Evolutionary conservation across 2,797 vertebrate species (phyloP).

Genomic region (Knipowitschia caucasica): DNA sequence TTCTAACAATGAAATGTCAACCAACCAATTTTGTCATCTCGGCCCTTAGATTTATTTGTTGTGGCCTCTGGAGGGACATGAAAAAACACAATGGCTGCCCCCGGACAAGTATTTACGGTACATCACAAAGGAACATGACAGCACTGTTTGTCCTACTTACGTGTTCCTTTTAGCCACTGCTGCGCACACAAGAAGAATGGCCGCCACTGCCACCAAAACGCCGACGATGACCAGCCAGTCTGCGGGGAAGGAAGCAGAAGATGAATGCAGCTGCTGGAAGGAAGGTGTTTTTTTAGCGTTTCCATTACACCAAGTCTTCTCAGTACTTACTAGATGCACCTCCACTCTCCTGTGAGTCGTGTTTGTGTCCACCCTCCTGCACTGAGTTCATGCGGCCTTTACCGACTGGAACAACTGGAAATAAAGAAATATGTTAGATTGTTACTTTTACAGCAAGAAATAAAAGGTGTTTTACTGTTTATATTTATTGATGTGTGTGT

Average conservation of each 20-base stretch:
- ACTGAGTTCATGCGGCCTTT: background rate
- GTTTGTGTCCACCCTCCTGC: fast-evolving
- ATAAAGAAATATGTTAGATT: background rate
- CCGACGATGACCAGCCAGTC: conserved; percentile 70
- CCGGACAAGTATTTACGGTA: background rate
- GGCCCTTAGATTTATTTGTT: conserved; percentile 4
- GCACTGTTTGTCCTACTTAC: conserved; percentile 43
- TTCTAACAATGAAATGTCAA: background rate
- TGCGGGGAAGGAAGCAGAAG: conserved; percentile 41
- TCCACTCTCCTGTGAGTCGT: fast-evolving
- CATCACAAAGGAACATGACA: conserved; percentile 7
- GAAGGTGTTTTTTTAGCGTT: background rate
- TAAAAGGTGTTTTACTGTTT: background rate
- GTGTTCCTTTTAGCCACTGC: conserved; percentile 65
- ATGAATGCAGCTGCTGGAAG: background rate
- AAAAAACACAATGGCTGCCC: background rate
- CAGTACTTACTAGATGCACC: conserved; percentile 40
- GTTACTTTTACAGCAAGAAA: background rate
- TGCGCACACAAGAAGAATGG: conserved; percentile 61
- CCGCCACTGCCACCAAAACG: conserved; percentile 52
- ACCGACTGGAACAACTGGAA: conserved; percentile 13
- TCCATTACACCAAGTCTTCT: background rate
- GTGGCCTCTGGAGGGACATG: conserved; percentile 8
- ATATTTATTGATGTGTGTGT: too few species aligned
- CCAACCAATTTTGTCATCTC: background rate